Conservation (phyloP, 2,113 vertebrate genomes). For the Limnothrissa miodon region DNA sequence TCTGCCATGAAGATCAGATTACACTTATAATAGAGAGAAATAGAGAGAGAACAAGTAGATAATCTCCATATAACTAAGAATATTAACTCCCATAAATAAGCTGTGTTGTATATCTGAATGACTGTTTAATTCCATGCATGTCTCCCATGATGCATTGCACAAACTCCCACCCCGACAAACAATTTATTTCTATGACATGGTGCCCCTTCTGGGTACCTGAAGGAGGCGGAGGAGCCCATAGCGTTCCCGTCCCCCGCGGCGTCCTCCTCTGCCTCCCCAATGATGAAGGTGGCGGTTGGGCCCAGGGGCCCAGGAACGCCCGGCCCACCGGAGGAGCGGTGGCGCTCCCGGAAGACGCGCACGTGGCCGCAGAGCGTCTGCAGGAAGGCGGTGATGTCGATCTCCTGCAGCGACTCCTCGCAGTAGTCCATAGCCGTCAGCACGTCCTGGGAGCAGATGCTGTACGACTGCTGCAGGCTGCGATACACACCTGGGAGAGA, state of each 20-base stretch:
- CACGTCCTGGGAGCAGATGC: conserved; percentile 84
- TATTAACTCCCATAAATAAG: too few species aligned
- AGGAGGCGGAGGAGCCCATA: conserved; percentile 78
- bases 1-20: too few species aligned
- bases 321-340: conserved; percentile 44
- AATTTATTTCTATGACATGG: background rate
- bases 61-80: too few species aligned
- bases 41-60: too few species aligned
- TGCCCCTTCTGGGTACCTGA: conserved; percentile 60
- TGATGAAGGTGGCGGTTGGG: conserved; percentile 70
- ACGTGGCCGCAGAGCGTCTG: conserved; percentile 90
- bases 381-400: conserved; percentile 91
- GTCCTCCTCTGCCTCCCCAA: conserved; percentile 75
- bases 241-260: conserved; percentile 59
- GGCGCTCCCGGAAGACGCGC: conserved; percentile 71
- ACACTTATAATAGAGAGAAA: too few species aligned
- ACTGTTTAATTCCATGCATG: too few species aligned
- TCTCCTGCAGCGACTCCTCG: conserved; percentile 93
- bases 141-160: too few species aligned
- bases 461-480: conserved; percentile 88
- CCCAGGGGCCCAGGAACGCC: conserved; percentile 30
- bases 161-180: too few species aligned
- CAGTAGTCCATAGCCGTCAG: conserved; percentile 94
- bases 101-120: too few species aligned
- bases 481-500: conserved; percentile 78